Evolutionary conservation across 2,888 invertebrate species (phyloP), one percentile per base, ranked within the genome.

Genomic region (Palloptera scutellata): DNA sequence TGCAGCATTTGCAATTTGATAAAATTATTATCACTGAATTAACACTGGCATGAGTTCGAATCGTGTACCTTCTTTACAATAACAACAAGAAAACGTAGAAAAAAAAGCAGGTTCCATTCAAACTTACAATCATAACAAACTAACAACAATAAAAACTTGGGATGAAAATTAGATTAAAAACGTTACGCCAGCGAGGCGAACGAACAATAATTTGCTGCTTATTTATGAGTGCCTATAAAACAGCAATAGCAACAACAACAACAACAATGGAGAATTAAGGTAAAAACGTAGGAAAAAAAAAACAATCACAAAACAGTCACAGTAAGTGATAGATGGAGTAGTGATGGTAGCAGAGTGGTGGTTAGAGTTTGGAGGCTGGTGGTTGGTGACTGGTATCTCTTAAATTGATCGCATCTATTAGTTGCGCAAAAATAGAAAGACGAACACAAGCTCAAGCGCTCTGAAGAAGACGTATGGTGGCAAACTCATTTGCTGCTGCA

Each of bases 181-280:
- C 48, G 48, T 48, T 15, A 8, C n/a, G 48, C 48, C 48, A n/a
- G 10, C 48, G 48, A 13, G 12, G 45, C 45, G 13, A 45, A 17
- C 41, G 12, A 51, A n/a, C 64, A 64, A 58, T 64, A 57, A 64
- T 58, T 64, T 58, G 58, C 51, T 57, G 57, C 57, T 64, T 64
- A 64, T 64, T 64, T 64, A 64, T 51, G 64, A 64, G 51, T 19
- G 15, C 19, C 58, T 57, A 64, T 64, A 64, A 52, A 64, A 57
- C 58, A 51, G 58, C 48, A 64, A 58, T 15, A 58, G n/a, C 41
- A 58, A 19, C 58, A 58, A 58, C 51, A 64, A 58, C 64, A 64
- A 57, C 43, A 12, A n/a, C 41, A 55, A 64, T 51, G 48, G 51
- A 42, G 45, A 57, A 41, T n/a, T 40, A 57, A 40, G 40, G 41